Evolutionary conservation across 2,113 vertebrate genomes (phyloP), one percentile per base, ranked within the genome.

Genomic region (Ictalurus punctatus): DNA sequence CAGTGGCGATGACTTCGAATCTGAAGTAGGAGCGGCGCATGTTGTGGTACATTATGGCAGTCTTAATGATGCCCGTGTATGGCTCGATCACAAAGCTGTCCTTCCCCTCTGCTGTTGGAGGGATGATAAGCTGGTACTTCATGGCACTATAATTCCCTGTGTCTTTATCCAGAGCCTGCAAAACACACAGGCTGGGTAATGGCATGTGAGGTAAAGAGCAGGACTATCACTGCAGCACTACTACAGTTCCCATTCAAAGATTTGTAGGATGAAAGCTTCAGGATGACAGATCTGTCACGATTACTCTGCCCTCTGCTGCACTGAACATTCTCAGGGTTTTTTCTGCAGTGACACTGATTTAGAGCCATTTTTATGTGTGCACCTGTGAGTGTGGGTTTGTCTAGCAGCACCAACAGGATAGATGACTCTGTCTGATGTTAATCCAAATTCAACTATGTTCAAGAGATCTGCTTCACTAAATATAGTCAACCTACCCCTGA

Each of bases 11-110:
- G 89, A 99, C 98, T 91, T 98, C 96, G 93, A 99, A 99, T 92
- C 97, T 99, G 94, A 98, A 99, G 93, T 99, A 98, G 8, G 97
- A 97, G 88, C 98, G 95, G 85, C 98, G 96, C 98, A 98, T 99
- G 90, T 99, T 99, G 92, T 97, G 97, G 94, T 99, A 99, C 87
- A 99, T 96, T 96, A 99, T 99, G 17, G 98, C 98, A 0, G 97
- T 98, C 95, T 99, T 99, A 94, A 99, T 96, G 6, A 98, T 92
- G 8, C 98, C 98, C 0, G 96, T 97, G 93, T 97, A 97, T 0
- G 96, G 95, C 90, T 99, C 98, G 10, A 99, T 96, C 87, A 99
- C 97, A 85, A 99, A 99, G 67, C 97, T 97, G 74, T 98, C 97
- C 94, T 98, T 98, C 48, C 95, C 96, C 13, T 97, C 96, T 91